Evolutionary conservation across 2,113 vertebrate genomes (phyloP), one percentile per base, ranked within the genome.

Genomic region (Oenanthe oenanthe): DNA sequence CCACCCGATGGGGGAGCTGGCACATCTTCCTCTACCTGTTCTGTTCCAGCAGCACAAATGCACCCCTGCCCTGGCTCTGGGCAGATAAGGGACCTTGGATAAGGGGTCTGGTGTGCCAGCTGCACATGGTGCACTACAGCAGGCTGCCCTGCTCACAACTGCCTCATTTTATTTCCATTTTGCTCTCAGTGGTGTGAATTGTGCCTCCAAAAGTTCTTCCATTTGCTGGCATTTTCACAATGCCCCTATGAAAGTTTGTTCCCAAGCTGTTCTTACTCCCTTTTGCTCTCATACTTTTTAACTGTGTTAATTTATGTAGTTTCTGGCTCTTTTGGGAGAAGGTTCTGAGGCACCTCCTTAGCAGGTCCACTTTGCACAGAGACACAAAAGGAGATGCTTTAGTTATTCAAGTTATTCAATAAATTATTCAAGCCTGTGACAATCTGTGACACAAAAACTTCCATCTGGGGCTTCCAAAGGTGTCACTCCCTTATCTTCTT

Each of bases 91-190:
- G 25, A 48, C 61, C 38, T 89, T 50, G 62, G 66, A 62, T 79
- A 79, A 92, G 62, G 10, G 7, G 2, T 72, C n/a, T 68, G 38
- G 25, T 4, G 0, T 34, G 76, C 60, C 84, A 79, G 3, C 56
- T 45, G 61, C 79, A 40, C 28, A 8, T 43, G 72, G 56, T 2
- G 4, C 28, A 6, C 62, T 60, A 67, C 0, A 0, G 13, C 36
- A 81, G 57, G 19, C 43, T 74, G 43, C 65, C 11, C 2, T 1
- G 3, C 65, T 77, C 36, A n/a, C 15, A 26, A 24, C 7, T 0
- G 0, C 14, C 38, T 81, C 0, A 1, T n/a, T 72, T 68, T 13
- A 17, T 48, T n/a, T 17, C 8, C 45, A 17, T 53, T 85, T 89
- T 66, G 20, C 26, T 83, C 71, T 72, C 3, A 0, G 16, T 17